Evolutionary conservation across 2,797 vertebrate genomes (phyloP).

Genomic region (Chanos chanos): DNA sequence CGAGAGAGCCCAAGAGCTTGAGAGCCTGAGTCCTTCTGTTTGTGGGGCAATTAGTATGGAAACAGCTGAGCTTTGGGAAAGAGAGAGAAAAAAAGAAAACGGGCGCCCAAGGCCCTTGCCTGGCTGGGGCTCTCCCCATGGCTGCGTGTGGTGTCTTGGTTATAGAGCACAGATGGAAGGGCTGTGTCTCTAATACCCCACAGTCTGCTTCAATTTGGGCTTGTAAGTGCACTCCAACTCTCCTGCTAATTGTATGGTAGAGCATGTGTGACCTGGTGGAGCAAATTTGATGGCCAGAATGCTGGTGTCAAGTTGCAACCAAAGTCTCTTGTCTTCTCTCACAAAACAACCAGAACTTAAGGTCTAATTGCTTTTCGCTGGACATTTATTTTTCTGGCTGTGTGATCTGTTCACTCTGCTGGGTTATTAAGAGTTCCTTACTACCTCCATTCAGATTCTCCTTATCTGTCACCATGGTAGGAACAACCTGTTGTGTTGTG

Average conservation of each 20-base stretch:
- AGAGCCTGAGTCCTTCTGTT: slow-evolving; percentile 46
- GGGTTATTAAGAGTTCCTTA: no score
- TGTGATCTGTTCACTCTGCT: no score
- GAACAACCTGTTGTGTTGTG: no score
- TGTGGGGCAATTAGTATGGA: slow-evolving; percentile 49
- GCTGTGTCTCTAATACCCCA: slow-evolving; percentile 41
- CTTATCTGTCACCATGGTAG: no score
- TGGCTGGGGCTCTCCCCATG: slow-evolving; percentile 46
- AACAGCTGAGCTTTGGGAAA: slow-evolving; percentile 38
- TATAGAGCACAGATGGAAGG: slow-evolving; percentile 52
- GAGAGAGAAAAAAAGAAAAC: slow-evolving; percentile 20
- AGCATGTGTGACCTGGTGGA: slow-evolving; percentile 38
- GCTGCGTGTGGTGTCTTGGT: slow-evolving; percentile 43
- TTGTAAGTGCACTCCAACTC: slow-evolving; percentile 29
- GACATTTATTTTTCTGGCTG: no score
- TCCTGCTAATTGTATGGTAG: slow-evolving; percentile 44
- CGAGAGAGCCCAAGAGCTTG: no score
- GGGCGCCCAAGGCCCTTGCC: slow-evolving; percentile 39
- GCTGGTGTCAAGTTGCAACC: slow-evolving; percentile 30
- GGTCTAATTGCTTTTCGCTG: slow-evolving; percentile 6
- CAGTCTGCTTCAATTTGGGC: slow-evolving; percentile 50
- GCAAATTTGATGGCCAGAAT: slow-evolving; percentile 30
- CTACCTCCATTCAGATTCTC: no score
- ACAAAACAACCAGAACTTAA: slow-evolving; percentile 2
- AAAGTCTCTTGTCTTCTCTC: slow-evolving; percentile 21